Base-by-base conservation (phyloP, 2,888 invertebrate genomes). In the Ceratothoa steindachneri region DNA sequence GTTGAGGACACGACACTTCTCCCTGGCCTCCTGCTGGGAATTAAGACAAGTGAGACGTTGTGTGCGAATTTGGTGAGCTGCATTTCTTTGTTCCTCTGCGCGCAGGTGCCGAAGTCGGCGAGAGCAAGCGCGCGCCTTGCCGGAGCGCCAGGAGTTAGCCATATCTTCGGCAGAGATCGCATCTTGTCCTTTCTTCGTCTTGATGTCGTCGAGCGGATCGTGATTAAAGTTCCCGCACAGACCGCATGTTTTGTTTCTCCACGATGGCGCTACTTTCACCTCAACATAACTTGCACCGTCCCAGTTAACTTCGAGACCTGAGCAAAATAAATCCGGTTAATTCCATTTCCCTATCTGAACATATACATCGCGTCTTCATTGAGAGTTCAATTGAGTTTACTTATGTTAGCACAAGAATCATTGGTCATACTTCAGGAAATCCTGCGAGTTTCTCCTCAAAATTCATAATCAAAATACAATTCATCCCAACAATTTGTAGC, bases 181-280 rank as follows among this genome's bases (percentile, higher is more conserved):
- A 67, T 90, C 85, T 29, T 82, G 81, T 3, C 85, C 85, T 31
- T 83, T 82, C 31, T 82, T 81, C 0, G 84, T 84, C 1, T 80
- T 80, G 67, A 94, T 89, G 85, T 96, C 97, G 84, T 96, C 97
- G 80, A 91, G 88, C 1, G 90, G 89, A 78, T 91, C 87, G 65
- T 91, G 90, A 85, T 97, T 97, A 85, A 92, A 97, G 84, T 97
- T 97, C 0, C 97, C 97, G 83, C 97, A 97, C 22, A 97, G 86
- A 15, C 97, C 97, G 83, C 96, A 96, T 74, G 95, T 84, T 64
- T 89, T 73, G 88, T 89, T 84, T 90, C 92, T 85, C 89, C 93
- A 71, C 85, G 87, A 75, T 88, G 89, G 82, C 2, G 93, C 91
- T 15, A 94, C 92, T 0, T 88, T 87, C 0, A 91, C 88, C 86